A percentile compares a stretch with the other conserved stretches of the same genome.
Conservation (phyloP, 1,140 invertebrate species). For the Steinernema feltiae region DNA sequence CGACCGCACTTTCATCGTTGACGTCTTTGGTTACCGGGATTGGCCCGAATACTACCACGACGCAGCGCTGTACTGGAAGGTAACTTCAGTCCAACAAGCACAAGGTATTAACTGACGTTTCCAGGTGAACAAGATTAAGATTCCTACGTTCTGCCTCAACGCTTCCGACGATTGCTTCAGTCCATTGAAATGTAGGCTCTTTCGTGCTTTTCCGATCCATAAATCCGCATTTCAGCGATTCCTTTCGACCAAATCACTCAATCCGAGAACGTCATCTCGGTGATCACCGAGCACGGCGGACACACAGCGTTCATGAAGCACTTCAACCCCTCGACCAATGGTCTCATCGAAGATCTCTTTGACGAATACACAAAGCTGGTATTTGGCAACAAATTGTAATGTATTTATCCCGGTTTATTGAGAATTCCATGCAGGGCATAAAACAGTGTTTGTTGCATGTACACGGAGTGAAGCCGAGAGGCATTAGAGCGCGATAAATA, state of each 20-base stretch:
- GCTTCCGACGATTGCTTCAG: constrained; percentile 37
- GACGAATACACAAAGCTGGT: constrained; percentile 14
- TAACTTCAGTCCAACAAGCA: neutral
- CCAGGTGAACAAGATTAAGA: constrained; percentile 34
- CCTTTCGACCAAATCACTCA: constrained; percentile 25
- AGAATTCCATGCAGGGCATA: too few species aligned
- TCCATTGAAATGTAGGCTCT: constrained; percentile 27
- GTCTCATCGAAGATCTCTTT: constrained; percentile 31
- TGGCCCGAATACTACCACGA: constrained; percentile 27
- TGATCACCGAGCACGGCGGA: constrained; percentile 33
- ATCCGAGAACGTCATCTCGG: constrained; percentile 25
- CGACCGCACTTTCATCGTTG: constrained; percentile 30
- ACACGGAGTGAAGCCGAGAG: too few species aligned
- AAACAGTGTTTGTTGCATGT: too few species aligned
- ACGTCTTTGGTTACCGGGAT: constrained; percentile 27
- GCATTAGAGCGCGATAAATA: too few species aligned
- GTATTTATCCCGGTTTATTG: too few species aligned
- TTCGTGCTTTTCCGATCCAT: neutral
- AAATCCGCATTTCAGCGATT: constrained; percentile 29
- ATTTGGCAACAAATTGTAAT: neutral
- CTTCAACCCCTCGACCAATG: constrained; percentile 26
- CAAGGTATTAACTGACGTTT: too few species aligned
- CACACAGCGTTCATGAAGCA: constrained; percentile 39
- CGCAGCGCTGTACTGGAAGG: constrained; percentile 23
- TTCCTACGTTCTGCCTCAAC: constrained; percentile 30